phyloP scores from a whole-genome alignment of 1,140 invertebrate genomes.

The Scaptomyza pallida region DNA sequence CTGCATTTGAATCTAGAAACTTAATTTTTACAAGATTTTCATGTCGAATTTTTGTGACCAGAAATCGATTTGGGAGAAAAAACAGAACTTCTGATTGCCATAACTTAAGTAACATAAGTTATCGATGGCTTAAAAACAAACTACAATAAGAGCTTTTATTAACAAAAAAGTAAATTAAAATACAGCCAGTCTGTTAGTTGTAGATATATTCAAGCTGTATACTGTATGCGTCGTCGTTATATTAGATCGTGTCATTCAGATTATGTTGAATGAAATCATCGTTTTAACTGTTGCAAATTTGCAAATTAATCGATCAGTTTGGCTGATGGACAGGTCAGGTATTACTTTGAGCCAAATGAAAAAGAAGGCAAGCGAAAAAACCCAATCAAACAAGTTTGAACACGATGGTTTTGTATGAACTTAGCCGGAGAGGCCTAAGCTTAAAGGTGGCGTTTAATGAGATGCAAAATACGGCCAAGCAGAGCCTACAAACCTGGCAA shows the following conservation, averaged over 20 bases:
- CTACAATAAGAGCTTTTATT: no score
- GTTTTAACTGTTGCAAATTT: slow-evolving; percentile 61
- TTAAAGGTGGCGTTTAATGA: slow-evolving; percentile 65
- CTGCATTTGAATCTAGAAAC: no score
- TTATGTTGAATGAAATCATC: slow-evolving; percentile 36
- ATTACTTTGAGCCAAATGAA: neutral
- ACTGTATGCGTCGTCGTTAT: slow-evolving; percentile 1
- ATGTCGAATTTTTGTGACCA: no score
- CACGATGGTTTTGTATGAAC: slow-evolving; percentile 19
- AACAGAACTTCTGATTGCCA: no score
- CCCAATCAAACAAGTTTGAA: slow-evolving; percentile 56
- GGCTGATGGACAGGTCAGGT: slow-evolving; percentile 27
- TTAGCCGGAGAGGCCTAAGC: slow-evolving; percentile 30
- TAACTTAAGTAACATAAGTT: no score
- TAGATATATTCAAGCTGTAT: no score
- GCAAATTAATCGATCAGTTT: slow-evolving; percentile 62
- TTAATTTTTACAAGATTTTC: no score
- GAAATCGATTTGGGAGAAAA: no score
- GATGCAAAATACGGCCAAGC: slow-evolving; percentile 46
- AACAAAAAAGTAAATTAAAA: no score
- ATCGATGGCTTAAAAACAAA: no score
- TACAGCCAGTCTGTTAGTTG: neutral
- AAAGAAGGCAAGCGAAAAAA: slow-evolving; percentile 29
- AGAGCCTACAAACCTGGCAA: slow-evolving; percentile 47
- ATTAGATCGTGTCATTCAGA: slow-evolving; percentile 35